Evolutionary conservation across 2,797 vertebrate species (phyloP), one percentile per base, ranked within the genome.

Genomic region (Myripristis murdjan): DNA sequence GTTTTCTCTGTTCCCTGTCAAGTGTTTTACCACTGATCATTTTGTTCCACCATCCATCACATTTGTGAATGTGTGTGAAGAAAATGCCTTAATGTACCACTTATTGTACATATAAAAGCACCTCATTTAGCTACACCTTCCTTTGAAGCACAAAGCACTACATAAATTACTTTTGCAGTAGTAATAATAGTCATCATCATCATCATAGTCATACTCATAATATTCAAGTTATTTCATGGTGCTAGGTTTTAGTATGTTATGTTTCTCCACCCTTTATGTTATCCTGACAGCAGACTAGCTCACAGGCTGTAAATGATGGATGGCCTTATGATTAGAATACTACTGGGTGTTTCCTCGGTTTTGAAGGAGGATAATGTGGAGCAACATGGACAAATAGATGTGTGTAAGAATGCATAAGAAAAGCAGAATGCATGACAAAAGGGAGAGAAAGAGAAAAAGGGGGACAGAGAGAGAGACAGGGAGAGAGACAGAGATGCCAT

Each of bases 21-120:
- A 43, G 47, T 60, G 49, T 83, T 85, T 77, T 70, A 61, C 57
- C 26, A n/a, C 47, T 53, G 43, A 77, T 77, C 8, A 24, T 57
- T 46, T 66, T 70, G 37, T 80, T 84, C 58, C 60, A 70, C 61
- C 48, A 73, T 81, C 53, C 61, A 74, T 86, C 71, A 79, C 57
- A 37, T 66, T 68, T 52, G 16, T 64, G 18, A 43, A 53, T 41
- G 11, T 60, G 35, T 52, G 24, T 64, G 11, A 35, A 58, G 31
- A 58, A n/a, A 46, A 33, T 6, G 70, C 66, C 43, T 31, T 6
- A n/a, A 31, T 14, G 64, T 53, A 47, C 57, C 31, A 10, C 35
- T 37, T 11, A 37, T 11, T 37, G 9, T 10, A 11, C 9, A 37
- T 37, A 35, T 35, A 22, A 8, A n/a, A n/a, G n/a, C n/a, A n/a